Evolutionary conservation across 2,797 vertebrate genomes (phyloP), one percentile per base, ranked within the genome.

Genomic region (Anguilla marmorata): DNA sequence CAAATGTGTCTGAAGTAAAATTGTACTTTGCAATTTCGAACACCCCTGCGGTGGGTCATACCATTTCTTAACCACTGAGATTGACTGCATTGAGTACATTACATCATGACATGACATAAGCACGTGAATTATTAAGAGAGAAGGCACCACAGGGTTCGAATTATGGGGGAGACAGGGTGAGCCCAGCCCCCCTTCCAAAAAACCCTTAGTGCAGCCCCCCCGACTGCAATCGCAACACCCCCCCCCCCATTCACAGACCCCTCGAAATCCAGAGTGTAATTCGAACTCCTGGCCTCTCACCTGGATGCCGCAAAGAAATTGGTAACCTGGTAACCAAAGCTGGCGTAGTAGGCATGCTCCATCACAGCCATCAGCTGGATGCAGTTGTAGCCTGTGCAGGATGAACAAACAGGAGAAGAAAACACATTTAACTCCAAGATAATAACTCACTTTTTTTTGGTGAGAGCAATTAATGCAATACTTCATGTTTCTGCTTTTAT

Each of bases 331-430:
- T 99, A 99, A 88, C 98, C 99, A 93, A 99, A 99, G 93, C 98
- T 98, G 50, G 98, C 99, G 86, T 99, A 99, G 91, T 99, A 99
- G 27, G 97, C 99, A 58, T 99, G 99, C 72, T 99, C 99, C 98
- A 99, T 99, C 92, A 99, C 93, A 0, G 98, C 99, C 99, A 99
- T 99, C 94, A 99, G 86, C 92, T 99, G 99, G 93, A 99, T 97
- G 88, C 97, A 98, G 92, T 99, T 99, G 92, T 99, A 99, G 74
- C 98, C 99, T 99, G 88, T 87, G 92, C 16, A 90, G 86, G 21
- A 21, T 30, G 11, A 79, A 45, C 33, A 27, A 5, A 63, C 16
- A 84, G 27, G 41, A 54, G 33, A 72, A 50, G 27, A 76, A 37
- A 16, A 37, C 8, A 80, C 19, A 80, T 8, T 48, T 80, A 48